Percentiles rank a stretch among this genome's conserved stretches.
These are phyloP conservation scores for Hydropsyche tenuis DNA, from an alignment of 1,140 invertebrate species.

Conservation along the genomic window DNA sequence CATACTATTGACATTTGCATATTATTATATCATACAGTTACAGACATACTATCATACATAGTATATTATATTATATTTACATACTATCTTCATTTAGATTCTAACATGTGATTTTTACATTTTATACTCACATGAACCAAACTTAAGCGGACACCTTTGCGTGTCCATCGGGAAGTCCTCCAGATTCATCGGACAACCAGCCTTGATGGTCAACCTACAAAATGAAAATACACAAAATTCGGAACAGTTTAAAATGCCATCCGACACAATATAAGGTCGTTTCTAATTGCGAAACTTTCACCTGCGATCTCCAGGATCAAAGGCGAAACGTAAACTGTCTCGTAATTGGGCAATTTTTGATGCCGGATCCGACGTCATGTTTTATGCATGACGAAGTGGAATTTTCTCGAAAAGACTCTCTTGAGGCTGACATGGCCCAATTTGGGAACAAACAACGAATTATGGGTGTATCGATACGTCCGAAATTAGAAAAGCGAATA, in stretches of 20 bases:
- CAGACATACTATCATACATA: not conserved
- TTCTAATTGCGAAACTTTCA: slow-evolving; percentile 30
- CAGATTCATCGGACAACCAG: slow-evolving; percentile 91
- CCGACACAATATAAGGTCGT: not conserved
- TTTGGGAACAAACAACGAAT: slow-evolving; percentile 1
- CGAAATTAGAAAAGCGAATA: not conserved
- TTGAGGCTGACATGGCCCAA: no score
- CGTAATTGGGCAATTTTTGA: slow-evolving; percentile 2
- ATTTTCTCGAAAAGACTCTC: not conserved
- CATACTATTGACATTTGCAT: not conserved
- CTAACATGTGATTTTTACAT: no score
- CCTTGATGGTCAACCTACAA: slow-evolving; percentile 87
- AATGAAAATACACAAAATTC: no score
- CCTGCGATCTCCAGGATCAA: not conserved
- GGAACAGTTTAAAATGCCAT: no score
- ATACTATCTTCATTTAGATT: not conserved
- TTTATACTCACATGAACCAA: slow-evolving; percentile 87
- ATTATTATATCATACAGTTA: no score
- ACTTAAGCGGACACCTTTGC: slow-evolving; percentile 82
- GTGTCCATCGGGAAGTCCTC: slow-evolving; percentile 92
- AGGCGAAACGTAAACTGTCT: slow-evolving; percentile 23
- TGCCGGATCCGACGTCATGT: not conserved
- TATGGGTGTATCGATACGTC: not conserved
- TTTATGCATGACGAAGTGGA: not conserved
- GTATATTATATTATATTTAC: slow-evolving; percentile 18